These are phyloP conservation scores for Dinomys branickii DNA, from an alignment of 2,113 vertebrate genomes.

Conservation along the genomic window DNA sequence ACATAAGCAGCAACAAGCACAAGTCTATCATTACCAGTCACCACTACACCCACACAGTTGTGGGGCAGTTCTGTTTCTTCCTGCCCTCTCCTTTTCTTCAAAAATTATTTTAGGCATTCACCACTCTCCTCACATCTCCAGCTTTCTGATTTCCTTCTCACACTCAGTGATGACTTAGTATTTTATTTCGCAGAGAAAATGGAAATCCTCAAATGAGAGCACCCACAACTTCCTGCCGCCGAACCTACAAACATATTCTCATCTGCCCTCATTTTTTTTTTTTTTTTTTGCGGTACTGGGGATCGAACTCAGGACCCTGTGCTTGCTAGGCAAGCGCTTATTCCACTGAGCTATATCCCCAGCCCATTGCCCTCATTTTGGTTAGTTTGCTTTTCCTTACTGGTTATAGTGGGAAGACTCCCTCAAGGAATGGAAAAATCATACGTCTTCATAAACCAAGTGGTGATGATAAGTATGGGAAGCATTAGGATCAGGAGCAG, in stretches of 20 bases:
- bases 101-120: neutral
- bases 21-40: neutral
- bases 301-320: too few relatives aligned
- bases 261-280: neutral
- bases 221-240: neutral
- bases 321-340: too few relatives aligned
- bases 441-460: neutral
- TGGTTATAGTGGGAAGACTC: neutral
- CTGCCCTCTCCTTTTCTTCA: constrained; percentile 11
- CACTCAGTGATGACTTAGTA: neutral
- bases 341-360: too few relatives aligned
- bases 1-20: neutral
- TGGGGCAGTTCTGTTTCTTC: neutral
- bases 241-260: neutral
- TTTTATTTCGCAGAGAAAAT: constrained; percentile 27
- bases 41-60: neutral
- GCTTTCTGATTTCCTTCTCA: neutral
- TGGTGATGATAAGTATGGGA: neutral
- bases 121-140: neutral
- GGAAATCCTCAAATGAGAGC: neutral
- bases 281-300: too few relatives aligned
- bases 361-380: constrained; percentile 13
- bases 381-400: constrained; percentile 24
- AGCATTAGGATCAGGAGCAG: neutral
- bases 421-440: neutral